Evolutionary conservation across 2,797 vertebrate species (phyloP), one percentile per base, ranked within the genome.

Genomic region (Enteromius radiatus): DNA sequence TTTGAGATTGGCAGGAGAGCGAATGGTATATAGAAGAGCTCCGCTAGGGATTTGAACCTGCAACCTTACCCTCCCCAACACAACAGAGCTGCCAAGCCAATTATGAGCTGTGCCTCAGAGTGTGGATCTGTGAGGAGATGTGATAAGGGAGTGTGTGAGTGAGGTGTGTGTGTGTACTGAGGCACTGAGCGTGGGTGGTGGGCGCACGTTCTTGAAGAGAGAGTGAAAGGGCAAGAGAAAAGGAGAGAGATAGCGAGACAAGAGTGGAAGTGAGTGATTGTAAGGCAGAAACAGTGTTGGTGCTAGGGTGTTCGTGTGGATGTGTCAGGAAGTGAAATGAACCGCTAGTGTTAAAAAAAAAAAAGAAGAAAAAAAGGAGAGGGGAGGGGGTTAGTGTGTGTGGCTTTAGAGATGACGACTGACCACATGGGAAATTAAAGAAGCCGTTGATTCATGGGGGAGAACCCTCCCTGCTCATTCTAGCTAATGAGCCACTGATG

Each of bases 401-500:
- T 85, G 76, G 52, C 81, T 80, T 79, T n/a, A 65, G 76, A 88
- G 69, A 90, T 77, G 90, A 90, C 91, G 92, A 93, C 92, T 88
- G 92, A 95, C 93, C 94, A 94, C 93, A 91, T 92, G 94, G 93
- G 93, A 95, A 95, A 95, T 95, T 93, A 95, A 93, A 91, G 91
- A 93, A 93, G 89, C 90, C 90, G 92, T 92, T 92, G 92, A 92
- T 90, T 94, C 93, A 93, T 92, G 90, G 86, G 92, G 92, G 93
- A 94, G 88, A 90, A 91, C 89, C 90, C 92, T 92, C 91, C 90
- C 88, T 89, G 91, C 92, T 94, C 91, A 92, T 93, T 92, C 91
- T 91, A 92, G 90, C 92, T 94, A 95, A 95, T 95, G 94, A 95
- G 94, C 91, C 93, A 92, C 93, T 93, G 93, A 95, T 94, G 93